Conservation (phyloP, 2,888 invertebrate genomes). For the Coenonympha arcania region DNA sequence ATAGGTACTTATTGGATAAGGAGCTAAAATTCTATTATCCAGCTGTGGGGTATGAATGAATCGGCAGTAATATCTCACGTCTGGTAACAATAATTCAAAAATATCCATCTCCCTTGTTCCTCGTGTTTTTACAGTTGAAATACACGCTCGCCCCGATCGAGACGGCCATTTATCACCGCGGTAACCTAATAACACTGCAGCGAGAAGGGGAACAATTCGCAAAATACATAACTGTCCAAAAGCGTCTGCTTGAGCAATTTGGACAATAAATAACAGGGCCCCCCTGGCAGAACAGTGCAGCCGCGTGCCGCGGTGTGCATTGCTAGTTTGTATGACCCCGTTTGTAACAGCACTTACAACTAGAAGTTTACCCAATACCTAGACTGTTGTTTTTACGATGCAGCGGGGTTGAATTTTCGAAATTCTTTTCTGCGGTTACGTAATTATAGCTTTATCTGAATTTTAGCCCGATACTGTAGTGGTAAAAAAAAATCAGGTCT, state of each 20-base stretch:
- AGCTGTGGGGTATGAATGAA: not conserved
- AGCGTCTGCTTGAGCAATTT: slow-evolving; percentile 40
- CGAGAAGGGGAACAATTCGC: slow-evolving; percentile 19
- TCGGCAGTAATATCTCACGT: not conserved
- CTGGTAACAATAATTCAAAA: not conserved
- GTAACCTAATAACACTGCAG: slow-evolving; percentile 16
- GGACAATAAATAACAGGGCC: slow-evolving; percentile 45
- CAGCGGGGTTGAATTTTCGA: too few relatives aligned
- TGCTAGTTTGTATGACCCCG: not conserved
- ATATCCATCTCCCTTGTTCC: not conserved
- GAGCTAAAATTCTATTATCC: not conserved
- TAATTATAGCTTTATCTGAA: too few relatives aligned
- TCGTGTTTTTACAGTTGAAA: slow-evolving; percentile 1
- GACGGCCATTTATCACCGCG: slow-evolving; percentile 10
- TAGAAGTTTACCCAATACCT: not conserved
- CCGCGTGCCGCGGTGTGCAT: not conserved
- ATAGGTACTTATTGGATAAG: too few relatives aligned
- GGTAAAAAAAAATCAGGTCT: too few relatives aligned
- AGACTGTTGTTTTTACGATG: too few relatives aligned
- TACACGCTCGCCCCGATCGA: slow-evolving; percentile 5
- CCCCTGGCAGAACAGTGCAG: slow-evolving; percentile 22
- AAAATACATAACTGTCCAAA: slow-evolving; percentile 23
- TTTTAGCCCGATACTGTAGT: too few relatives aligned
- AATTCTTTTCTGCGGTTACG: too few relatives aligned
- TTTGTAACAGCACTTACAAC: not conserved